Base-by-base conservation (phyloP, 2,888 invertebrate genomes). In the Sesia bembeciformis region DNA sequence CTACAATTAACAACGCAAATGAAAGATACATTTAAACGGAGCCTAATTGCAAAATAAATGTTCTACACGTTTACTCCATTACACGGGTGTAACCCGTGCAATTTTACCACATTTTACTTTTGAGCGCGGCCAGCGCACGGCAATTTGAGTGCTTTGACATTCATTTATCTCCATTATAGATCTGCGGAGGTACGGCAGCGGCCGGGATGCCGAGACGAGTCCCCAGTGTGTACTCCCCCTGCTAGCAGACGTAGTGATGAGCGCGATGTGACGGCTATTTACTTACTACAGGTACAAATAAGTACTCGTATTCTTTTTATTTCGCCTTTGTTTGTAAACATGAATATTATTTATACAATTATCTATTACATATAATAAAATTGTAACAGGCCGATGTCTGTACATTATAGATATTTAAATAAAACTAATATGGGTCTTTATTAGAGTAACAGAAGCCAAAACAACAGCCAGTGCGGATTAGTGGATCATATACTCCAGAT, bases 101-200 rank as follows among this genome's bases (percentile, higher is more conserved):
- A 81, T 84, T 84, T 83, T 78, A 80, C 79, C 80, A 82, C 78
- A 81, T 84, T 84, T 83, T 78, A 80, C 79, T 81, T 82, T 78
- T 72, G 70, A 71, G 64, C 64, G 67, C 68, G 63, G 60, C 43
- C 59, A 60, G 60, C 62, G 64, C 66, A 65, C 64, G 66, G 75
- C 76, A 75, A 77, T 84, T 82, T 79, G 76, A 81, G 78, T 77
- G 73, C 79, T 84, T 84, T 85, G 86, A 82, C 86, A 81, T 81
- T 79, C 81, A 87, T 89, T 86, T 85, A 84, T 88, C 86, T 86
- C 82, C 77, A 86, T 89, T 86, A 81, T 66, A 78, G 78, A 82
- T 81, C 78, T 80, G 74, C 61, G 61, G 66, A 70, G 69, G 74
- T 70, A 65, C 55, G 62, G 57, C 40, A n/a, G n/a, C 39, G 50